Percentiles rank a stretch among this genome's conserved stretches.
phyloP scores from a whole-genome alignment of 2,797 vertebrate species.

The Sebastes steindachneri region DNA sequence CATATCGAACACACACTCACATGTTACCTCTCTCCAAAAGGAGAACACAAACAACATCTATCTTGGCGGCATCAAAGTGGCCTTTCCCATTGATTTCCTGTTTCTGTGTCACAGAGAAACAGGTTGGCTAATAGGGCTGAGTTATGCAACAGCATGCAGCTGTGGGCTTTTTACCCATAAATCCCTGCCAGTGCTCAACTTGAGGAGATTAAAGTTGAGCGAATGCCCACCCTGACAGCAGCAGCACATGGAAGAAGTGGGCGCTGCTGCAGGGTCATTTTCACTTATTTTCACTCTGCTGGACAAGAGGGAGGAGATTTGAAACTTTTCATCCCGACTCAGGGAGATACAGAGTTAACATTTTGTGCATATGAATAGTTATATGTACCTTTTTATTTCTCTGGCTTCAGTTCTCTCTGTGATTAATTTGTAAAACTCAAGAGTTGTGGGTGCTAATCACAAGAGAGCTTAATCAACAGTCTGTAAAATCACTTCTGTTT shows the following conservation, averaged over 20 bases:
- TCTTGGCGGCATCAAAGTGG: conserved; percentile 1
- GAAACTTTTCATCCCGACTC: background rate
- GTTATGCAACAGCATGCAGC: conserved; percentile 74
- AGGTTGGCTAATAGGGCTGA: conserved; percentile 49
- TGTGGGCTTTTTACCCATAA: conserved; percentile 59
- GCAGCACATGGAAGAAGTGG: background rate
- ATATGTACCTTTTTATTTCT: background rate
- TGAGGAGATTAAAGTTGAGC: conserved; percentile 67
- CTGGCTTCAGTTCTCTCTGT: background rate
- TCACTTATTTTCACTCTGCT: background rate
- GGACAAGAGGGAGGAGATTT: background rate
- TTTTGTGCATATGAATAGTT: background rate
- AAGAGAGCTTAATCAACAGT: conserved; percentile 17
- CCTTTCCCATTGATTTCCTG: conserved; percentile 55
- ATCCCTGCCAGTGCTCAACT: conserved; percentile 62
- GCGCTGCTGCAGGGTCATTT: conserved; percentile 2
- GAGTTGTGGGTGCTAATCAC: background rate
- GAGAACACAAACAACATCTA: background rate
- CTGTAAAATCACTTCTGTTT: conserved; percentile 36
- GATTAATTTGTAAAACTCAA: conserved; percentile 1
- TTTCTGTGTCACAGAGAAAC: conserved; percentile 39
- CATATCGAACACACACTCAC: background rate
- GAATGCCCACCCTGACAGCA: conserved; percentile 28
- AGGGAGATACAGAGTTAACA: background rate
- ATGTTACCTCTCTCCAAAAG: background rate